Percentiles rank a stretch among this genome's conserved stretches.
Conservation (phyloP, 2,113 vertebrate genomes). For the Isichthys henryi region DNA sequence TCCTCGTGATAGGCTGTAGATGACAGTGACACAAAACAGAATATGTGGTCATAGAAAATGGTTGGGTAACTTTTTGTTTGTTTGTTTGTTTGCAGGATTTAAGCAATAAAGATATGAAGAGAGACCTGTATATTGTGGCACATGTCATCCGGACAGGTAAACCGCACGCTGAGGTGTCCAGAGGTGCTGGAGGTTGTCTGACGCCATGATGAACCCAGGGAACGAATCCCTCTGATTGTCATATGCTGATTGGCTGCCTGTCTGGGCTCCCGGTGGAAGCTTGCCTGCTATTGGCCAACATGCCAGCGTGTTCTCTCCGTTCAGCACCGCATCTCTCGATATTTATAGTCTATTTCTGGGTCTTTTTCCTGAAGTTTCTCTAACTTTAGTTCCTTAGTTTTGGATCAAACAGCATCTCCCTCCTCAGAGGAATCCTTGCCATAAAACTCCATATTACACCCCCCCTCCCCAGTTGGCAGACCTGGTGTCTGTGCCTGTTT, state of each 20-base stretch:
- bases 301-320: background rate
- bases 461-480: too few relatives aligned
- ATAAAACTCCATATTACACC: background rate
- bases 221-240: background rate
- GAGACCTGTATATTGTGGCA: conserved; percentile 90
- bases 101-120: conserved; percentile 98
- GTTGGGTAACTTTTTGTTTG: conserved; percentile 15
- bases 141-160: conserved; percentile 94
- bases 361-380: background rate
- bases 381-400: background rate
- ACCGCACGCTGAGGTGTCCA: background rate
- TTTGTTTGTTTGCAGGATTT: conserved; percentile 68
- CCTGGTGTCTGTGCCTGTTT: background rate
- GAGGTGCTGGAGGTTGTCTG: background rate
- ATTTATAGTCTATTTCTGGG: background rate
- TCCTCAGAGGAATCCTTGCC: background rate
- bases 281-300: background rate
- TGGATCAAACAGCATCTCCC: background rate
- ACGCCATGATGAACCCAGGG: background rate
- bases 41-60: background rate
- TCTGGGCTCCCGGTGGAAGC: background rate
- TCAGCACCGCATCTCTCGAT: background rate
- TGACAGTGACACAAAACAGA: background rate
- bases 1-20: background rate
- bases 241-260: background rate